Conservation (phyloP, 2,113 vertebrate genomes). For the Stictonetta naevosa region DNA sequence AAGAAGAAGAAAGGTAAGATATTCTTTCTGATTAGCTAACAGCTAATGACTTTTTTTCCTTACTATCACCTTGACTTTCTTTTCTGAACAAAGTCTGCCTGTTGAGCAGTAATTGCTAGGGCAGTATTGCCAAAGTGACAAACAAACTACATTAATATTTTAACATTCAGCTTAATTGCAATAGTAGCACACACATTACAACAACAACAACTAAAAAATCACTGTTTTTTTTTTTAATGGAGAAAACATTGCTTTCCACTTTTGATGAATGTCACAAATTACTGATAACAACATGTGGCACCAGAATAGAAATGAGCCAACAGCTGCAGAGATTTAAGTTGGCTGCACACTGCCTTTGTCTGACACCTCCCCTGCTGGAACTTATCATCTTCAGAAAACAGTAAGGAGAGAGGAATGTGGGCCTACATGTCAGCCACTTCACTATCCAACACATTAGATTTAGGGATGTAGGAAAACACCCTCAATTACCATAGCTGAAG, state of each 20-base stretch:
- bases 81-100: not conserved
- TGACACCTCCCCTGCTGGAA: constrained; percentile 18
- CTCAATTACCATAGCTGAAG: not conserved
- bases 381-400: not conserved
- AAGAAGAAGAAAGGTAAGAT: not conserved
- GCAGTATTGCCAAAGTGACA: not conserved
- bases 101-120: not conserved
- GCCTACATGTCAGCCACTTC: not conserved
- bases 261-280: constrained; percentile 49
- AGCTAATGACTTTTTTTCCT: not conserved
- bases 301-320: constrained; percentile 18
- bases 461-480: not conserved
- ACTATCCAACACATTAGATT: not conserved
- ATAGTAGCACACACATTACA: not conserved
- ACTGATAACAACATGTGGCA: constrained; percentile 39
- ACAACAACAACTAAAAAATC: not conserved
- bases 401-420: not conserved
- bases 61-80: not conserved
- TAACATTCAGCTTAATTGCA: not conserved
- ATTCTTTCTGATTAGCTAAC: not conserved
- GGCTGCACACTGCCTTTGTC: constrained; percentile 20
- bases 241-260: not conserved
- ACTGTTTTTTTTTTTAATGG: not conserved
- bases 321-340: constrained; percentile 48
- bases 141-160: not conserved